A percentile compares a stretch with the other conserved stretches of the same genome.
These are phyloP conservation scores for Lottia gigantea DNA, from an alignment of 2,888 invertebrate species.

Conservation along the genomic window DNA sequence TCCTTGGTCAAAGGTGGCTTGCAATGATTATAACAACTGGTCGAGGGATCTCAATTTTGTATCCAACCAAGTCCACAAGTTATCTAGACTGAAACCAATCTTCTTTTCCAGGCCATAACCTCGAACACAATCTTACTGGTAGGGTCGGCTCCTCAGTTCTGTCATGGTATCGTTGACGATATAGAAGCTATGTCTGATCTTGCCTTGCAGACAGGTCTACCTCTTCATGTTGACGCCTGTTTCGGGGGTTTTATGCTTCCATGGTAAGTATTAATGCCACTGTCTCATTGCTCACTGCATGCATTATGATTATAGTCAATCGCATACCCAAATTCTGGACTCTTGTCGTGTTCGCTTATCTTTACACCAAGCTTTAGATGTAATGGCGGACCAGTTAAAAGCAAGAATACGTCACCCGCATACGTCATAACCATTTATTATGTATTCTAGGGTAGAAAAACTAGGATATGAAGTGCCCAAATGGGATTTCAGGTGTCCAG, in stretches of 20 bases:
- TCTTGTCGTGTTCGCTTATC: too few species aligned
- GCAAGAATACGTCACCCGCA: too few species aligned
- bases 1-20: conserved; percentile 32
- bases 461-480: conserved; percentile 57
- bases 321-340: too few species aligned
- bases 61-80: too few species aligned
- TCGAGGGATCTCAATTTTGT: too few species aligned
- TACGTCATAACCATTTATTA: too few species aligned
- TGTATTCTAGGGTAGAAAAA: conserved; percentile 59
- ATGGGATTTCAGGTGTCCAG: conserved; percentile 62
- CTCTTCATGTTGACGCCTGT: conserved; percentile 63
- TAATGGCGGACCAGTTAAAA: too few species aligned
- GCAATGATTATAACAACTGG: conserved; percentile 17
- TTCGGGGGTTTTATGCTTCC: conserved; percentile 67
- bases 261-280: conserved; percentile 46
- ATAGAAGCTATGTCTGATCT: conserved; percentile 57
- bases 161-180: conserved; percentile 63
- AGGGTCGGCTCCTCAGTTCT: conserved; percentile 64
- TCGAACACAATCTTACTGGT: conserved; percentile 59
- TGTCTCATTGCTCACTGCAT: too few species aligned
- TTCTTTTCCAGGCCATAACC: conserved; percentile 60
- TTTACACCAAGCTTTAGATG: too few species aligned
- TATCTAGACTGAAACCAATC: too few species aligned
- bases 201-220: conserved; percentile 51
- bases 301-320: too few species aligned